phyloP scores from a whole-genome alignment of 2,797 vertebrate genomes.

The Muscicapa striata region DNA sequence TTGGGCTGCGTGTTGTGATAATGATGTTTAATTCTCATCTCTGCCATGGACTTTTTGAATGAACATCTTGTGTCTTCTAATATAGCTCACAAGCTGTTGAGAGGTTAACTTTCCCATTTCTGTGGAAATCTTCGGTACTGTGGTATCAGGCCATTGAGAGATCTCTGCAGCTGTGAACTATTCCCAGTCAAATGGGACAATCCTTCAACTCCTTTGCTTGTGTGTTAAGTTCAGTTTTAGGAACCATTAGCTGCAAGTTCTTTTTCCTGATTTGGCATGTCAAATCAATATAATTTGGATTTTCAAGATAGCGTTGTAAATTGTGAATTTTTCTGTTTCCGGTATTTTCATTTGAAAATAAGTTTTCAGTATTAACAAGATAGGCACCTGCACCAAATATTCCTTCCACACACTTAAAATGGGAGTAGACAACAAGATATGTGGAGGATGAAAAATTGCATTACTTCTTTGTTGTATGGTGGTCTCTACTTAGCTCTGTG shows the following conservation, averaged over 20 bases:
- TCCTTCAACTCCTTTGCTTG: not conserved
- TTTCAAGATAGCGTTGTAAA: not conserved
- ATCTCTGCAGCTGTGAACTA: fast-evolving
- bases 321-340: not conserved
- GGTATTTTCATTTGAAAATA: not conserved
- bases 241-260: not conserved
- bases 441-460: fast-evolving
- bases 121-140: not conserved
- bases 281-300: not conserved
- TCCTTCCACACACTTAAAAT: not conserved
- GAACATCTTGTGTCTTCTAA: not conserved
- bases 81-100: not conserved
- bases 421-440: not conserved
- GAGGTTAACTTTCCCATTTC: not conserved
- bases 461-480: not conserved
- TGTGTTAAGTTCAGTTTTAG: not conserved
- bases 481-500: not conserved
- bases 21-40: not conserved
- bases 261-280: not conserved
- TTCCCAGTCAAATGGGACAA: fast-evolving
- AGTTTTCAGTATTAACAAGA: not conserved
- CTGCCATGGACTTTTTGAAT: not conserved
- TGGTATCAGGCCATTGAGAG: not conserved
- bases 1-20: not conserved
- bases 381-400: not conserved